Percentiles rank a stretch among this genome's conserved stretches.
These are phyloP conservation scores for Nineta flava DNA, from an alignment of 2,888 invertebrate genomes.

Conservation along the genomic window DNA sequence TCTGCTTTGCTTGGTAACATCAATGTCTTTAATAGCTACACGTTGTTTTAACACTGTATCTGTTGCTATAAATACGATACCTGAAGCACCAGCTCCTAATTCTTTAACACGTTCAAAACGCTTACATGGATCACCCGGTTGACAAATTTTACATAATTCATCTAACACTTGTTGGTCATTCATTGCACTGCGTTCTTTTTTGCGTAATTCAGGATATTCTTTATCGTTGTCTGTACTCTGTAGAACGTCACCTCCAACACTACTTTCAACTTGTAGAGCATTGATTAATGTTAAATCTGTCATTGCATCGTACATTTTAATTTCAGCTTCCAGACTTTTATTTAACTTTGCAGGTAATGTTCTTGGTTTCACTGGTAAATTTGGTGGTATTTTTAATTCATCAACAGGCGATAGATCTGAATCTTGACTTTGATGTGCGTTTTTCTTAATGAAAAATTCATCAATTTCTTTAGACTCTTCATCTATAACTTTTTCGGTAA, in stretches of 20 bases:
- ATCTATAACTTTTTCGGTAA: slow-evolving; percentile 65
- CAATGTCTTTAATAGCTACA: slow-evolving; percentile 94
- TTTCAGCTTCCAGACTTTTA: not conserved
- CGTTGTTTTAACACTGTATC: slow-evolving; percentile 53
- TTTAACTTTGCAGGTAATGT: slow-evolving; percentile 1
- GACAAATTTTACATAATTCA: slow-evolving; percentile 63
- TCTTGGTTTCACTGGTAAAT: slow-evolving; percentile 3
- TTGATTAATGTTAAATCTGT: not conserved
- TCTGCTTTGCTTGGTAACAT: slow-evolving; percentile 84
- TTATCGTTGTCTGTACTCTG: slow-evolving; percentile 22
- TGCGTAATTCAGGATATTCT: slow-evolving; percentile 38
- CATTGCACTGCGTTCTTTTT: slow-evolving; percentile 38
- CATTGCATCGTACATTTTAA: slow-evolving; percentile 1
- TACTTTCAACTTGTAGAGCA: slow-evolving; percentile 19
- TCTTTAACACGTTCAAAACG: slow-evolving; percentile 68
- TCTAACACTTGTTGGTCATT: slow-evolving; percentile 61
- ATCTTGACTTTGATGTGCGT: slow-evolving; percentile 49
- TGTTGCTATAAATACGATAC: slow-evolving; percentile 80
- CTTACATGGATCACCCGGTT: slow-evolving; percentile 62
- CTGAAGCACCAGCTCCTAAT: slow-evolving; percentile 84
- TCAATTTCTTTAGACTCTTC: slow-evolving; percentile 74
- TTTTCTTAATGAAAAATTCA: slow-evolving; percentile 54
- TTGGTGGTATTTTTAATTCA: slow-evolving; percentile 2
- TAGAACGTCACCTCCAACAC: slow-evolving; percentile 28
- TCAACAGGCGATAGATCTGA: slow-evolving; percentile 11